Conservation (phyloP, 1,140 invertebrate genomes). For the Sarcophaga bullata region DNA sequence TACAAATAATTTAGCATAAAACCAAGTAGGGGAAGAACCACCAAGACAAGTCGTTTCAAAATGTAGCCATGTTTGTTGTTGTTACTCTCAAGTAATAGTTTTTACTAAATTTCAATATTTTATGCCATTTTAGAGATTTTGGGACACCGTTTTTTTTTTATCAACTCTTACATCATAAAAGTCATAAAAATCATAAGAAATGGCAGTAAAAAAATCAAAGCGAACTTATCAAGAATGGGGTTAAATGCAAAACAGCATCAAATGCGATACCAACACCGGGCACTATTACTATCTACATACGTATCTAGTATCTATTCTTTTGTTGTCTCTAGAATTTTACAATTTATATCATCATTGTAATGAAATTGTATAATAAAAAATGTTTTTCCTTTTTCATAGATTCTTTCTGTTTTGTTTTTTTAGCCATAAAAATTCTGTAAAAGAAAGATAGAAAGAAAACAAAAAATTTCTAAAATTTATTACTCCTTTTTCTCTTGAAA, state of each 20-base stretch:
- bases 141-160: background rate
- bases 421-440: conserved; percentile 32
- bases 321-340: conserved; percentile 22
- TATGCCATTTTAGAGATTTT: conserved; percentile 4
- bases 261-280: background rate
- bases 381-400: background rate
- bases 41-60: background rate
- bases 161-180: conserved; percentile 36
- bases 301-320: background rate
- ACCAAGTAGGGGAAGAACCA: background rate
- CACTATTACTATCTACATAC: background rate
- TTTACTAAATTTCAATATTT: conserved; percentile 35
- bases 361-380: conserved; percentile 40
- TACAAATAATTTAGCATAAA: background rate
- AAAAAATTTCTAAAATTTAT: conserved; percentile 10
- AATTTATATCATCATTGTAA: conserved; percentile 33
- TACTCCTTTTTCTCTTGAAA: background rate
- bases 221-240: background rate
- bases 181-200: conserved; percentile 35
- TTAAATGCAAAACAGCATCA: conserved; percentile 35
- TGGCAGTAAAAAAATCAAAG: conserved; percentile 17
- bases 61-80: background rate
- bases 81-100: background rate
- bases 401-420: background rate
- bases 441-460: conserved; percentile 15